These are phyloP conservation scores for Drosophila pseudotalamancana DNA, from an alignment of 2,888 invertebrate species.

Conservation along the genomic window DNA sequence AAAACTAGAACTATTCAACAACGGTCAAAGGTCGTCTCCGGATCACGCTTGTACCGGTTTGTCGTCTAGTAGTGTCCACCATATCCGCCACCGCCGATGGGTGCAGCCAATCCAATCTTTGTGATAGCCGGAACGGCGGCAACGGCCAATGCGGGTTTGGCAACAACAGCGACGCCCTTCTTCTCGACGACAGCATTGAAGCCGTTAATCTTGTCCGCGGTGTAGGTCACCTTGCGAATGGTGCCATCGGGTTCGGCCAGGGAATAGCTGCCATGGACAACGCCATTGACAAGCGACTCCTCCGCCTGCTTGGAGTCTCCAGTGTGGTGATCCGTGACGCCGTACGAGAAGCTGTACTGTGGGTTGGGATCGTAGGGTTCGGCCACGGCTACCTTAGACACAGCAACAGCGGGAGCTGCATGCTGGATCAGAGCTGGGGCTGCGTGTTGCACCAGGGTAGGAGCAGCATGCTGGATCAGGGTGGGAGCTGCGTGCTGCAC, in stretches of 20 bases:
- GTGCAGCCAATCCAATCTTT: conserved; percentile 40
- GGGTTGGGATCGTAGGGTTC: conserved; percentile 83
- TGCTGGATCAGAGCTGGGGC: conserved; percentile 43
- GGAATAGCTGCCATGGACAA: conserved; percentile 83
- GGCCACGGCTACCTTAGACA: conserved; percentile 61
- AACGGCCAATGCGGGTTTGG: conserved; percentile 56
- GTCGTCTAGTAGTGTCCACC: conserved; percentile 60
- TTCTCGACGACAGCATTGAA: conserved; percentile 84
- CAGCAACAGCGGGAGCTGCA: conserved; percentile 66
- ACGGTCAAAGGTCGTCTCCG: conserved; percentile 31
- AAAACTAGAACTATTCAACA: conserved; percentile 69
- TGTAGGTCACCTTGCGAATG: conserved; percentile 83
- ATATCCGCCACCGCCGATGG: conserved; percentile 52
- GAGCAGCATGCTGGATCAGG: conserved; percentile 47
- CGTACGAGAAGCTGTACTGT: conserved; percentile 83
- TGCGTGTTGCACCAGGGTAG: conserved; percentile 27
- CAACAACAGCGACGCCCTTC: conserved; percentile 68
- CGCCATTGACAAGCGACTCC: conserved; percentile 83
- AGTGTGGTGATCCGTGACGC: conserved; percentile 81
- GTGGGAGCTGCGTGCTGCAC: conserved; percentile 2
- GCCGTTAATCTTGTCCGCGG: conserved; percentile 82
- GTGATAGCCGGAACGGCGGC: conserved; percentile 57
- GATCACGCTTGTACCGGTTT: conserved; percentile 8
- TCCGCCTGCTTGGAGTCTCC: conserved; percentile 84
- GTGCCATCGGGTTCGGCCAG: conserved; percentile 83